Evolutionary conservation across 1,140 invertebrate species (phyloP).

Genomic region (Drosophila melanica): DNA sequence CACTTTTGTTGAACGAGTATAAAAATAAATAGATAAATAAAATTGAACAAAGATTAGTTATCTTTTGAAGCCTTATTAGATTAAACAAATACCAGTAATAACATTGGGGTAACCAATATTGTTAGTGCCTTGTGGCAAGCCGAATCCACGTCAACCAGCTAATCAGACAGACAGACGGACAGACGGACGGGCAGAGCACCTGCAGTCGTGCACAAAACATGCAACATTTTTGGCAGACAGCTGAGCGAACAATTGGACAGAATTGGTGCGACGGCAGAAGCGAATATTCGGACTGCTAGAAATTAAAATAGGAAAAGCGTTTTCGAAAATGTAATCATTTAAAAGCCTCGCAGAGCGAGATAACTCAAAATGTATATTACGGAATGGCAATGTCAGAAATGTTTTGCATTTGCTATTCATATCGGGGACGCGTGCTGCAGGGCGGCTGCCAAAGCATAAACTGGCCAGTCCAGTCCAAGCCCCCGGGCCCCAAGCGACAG

Average conservation of each 20-base stretch:
- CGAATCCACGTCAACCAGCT: constrained; percentile 18
- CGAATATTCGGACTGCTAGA: not conserved
- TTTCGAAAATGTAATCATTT: constrained; percentile 54
- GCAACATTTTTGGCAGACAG: constrained; percentile 8
- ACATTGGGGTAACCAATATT: constrained; percentile 1
- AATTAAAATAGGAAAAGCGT: constrained; percentile 31
- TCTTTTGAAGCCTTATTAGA: not conserved
- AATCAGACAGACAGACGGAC: constrained; percentile 1
- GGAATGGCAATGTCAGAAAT: constrained; percentile 54
- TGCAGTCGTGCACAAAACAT: constrained; percentile 19
- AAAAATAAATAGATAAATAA: too few relatives aligned
- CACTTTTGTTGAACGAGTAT: too few relatives aligned
- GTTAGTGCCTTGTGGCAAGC: constrained; percentile 2
- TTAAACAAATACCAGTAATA: not conserved
- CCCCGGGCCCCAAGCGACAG: constrained; percentile 12
- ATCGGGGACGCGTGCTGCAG: constrained; percentile 12
- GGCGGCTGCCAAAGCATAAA: not conserved
- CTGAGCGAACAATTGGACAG: constrained; percentile 4
- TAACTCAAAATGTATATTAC: constrained; percentile 64
- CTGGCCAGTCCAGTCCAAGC: constrained; percentile 9
- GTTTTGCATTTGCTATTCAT: constrained; percentile 23
- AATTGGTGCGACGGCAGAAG: not conserved
- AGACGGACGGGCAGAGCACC: constrained; percentile 16
- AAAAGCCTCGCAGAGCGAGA: constrained; percentile 45
- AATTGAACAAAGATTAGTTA: too few relatives aligned